Percentiles rank a stretch among this genome's conserved stretches.
These are phyloP conservation scores for Vombatus ursinus DNA, from an alignment of 2,113 vertebrate species.

Conservation along the genomic window DNA sequence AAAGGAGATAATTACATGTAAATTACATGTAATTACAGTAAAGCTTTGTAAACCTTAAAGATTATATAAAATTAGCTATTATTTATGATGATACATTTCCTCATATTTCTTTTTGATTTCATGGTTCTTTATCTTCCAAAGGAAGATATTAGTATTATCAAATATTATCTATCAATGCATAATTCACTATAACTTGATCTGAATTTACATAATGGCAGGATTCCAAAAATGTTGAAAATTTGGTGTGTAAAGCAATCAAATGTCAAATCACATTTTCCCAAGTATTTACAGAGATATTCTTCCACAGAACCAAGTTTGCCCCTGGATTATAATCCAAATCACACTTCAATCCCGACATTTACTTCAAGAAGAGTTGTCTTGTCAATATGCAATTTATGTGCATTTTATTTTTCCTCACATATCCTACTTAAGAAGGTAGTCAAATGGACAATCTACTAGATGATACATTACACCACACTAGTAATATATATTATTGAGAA, in stretches of 20 bases:
- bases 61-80: neutral
- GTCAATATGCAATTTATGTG: constrained; percentile 45
- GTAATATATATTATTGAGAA: constrained; percentile 37
- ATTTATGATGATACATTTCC: neutral
- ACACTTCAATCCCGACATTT: constrained; percentile 70
- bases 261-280: no score
- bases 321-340: constrained; percentile 65
- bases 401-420: constrained; percentile 45
- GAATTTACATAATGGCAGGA: no score
- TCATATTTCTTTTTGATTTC: neutral
- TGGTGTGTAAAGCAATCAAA: no score
- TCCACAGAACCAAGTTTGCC: constrained; percentile 18
- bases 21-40: neutral
- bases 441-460: constrained; percentile 26
- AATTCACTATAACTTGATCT: neutral
- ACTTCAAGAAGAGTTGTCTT: constrained; percentile 28
- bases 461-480: constrained; percentile 1
- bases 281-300: constrained; percentile 42
- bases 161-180: neutral
- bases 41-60: neutral
- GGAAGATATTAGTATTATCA: neutral
- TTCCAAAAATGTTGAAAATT: no score
- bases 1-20: neutral
- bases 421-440: neutral
- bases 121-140: neutral